Evolutionary conservation across 2,113 vertebrate genomes (phyloP).

Genomic region (Osmerus eperlanus): DNA sequence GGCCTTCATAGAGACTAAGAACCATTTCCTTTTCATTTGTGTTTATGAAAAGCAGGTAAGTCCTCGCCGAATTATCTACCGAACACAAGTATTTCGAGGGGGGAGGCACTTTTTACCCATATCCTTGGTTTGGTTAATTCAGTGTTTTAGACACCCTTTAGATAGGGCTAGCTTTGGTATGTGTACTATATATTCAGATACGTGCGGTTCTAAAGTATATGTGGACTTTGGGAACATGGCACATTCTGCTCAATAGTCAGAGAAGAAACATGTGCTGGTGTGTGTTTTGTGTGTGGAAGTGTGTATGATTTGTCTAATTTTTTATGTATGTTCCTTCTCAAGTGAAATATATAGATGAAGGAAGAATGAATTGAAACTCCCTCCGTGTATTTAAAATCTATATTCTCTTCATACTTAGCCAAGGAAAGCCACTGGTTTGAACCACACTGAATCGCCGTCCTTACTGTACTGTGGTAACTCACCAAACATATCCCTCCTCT

Average conservation of each 20-base stretch:
- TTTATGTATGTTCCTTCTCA: neutral
- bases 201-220: too few species aligned
- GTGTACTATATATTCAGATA: neutral
- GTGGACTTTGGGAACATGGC: neutral
- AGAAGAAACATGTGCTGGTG: neutral
- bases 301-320: constrained; percentile 13
- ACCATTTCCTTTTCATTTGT: too few species aligned
- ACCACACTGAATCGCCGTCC: neutral
- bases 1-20: too few species aligned
- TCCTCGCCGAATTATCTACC: too few species aligned
- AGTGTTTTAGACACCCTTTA: neutral
- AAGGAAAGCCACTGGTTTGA: neutral
- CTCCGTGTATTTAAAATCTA: neutral
- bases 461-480: neutral
- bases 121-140: too few species aligned
- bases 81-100: neutral
- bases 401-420: neutral
- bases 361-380: neutral
- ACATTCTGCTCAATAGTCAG: neutral
- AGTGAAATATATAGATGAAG: neutral
- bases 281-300: constrained; percentile 9
- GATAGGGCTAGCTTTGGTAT: neutral
- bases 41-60: too few species aligned
- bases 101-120: neutral
- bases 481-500: constrained; percentile 53